Evolutionary conservation across 2,797 vertebrate species (phyloP).

Genomic region (Onychomys arenicola): DNA sequence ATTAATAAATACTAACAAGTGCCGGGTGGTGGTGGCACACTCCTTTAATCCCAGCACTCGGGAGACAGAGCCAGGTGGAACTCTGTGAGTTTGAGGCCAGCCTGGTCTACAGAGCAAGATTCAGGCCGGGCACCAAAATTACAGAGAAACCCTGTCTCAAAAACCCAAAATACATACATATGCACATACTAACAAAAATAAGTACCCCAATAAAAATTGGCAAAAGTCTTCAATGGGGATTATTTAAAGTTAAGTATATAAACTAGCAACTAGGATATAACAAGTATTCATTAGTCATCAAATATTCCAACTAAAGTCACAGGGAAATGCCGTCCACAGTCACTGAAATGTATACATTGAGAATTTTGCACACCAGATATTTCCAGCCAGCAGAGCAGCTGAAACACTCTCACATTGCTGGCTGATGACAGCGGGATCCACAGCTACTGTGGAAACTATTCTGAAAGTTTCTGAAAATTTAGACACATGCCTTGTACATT

Average conservation of each 20-base stretch:
- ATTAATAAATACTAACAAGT: slow-evolving; percentile 17
- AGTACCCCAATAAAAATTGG: neutral
- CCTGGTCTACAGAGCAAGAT: too few relatives aligned
- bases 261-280: neutral
- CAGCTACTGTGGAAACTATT: neutral
- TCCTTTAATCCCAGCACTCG: too few relatives aligned
- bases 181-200: neutral
- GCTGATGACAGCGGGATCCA: neutral
- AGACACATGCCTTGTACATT: neutral
- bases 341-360: neutral
- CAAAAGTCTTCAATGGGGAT: neutral
- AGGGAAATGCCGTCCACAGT: neutral
- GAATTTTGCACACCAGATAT: neutral
- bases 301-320: slow-evolving; percentile 45
- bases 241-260: neutral
- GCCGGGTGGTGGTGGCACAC: too few relatives aligned
- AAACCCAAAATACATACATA: too few relatives aligned
- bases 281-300: neutral
- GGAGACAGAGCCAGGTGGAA: too few relatives aligned
- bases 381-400: neutral
- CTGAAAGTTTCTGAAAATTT: neutral
- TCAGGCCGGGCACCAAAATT: too few relatives aligned
- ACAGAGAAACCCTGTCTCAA: too few relatives aligned
- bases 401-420: neutral
- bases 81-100: too few relatives aligned